These are phyloP conservation scores for Piscicola geometra DNA, from an alignment of 2,888 invertebrate genomes.

Conservation along the genomic window DNA sequence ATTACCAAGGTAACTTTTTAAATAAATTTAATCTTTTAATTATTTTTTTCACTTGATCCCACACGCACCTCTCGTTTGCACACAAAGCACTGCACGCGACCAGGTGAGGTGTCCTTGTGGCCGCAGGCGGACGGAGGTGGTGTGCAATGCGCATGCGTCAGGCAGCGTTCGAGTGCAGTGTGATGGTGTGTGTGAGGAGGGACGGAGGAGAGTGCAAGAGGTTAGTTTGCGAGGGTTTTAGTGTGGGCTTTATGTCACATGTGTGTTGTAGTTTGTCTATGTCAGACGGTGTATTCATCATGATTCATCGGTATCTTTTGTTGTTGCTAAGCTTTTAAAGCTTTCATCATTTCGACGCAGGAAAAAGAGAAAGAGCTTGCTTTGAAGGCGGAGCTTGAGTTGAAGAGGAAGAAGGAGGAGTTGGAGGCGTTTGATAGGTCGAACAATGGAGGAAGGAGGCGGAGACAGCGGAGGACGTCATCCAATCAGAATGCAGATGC, in stretches of 20 bases:
- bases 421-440: constrained; percentile 53
- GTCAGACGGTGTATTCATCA: no score
- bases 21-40: no score
- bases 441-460: constrained; percentile 49
- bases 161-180: constrained; percentile 48
- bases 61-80: not conserved
- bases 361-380: constrained; percentile 48
- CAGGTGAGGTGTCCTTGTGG: constrained; percentile 70
- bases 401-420: constrained; percentile 49
- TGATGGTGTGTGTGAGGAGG: constrained; percentile 49
- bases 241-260: constrained; percentile 49
- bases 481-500: constrained; percentile 36
- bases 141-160: constrained; percentile 59
- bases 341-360: constrained; percentile 39
- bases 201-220: no score
- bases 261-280: no score
- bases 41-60: no score
- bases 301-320: no score
- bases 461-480: constrained; percentile 45
- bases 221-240: constrained; percentile 54
- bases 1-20: no score
- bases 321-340: no score
- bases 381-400: constrained; percentile 48
- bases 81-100: not conserved
- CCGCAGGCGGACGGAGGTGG: constrained; percentile 69